phyloP scores from a whole-genome alignment of 1,140 invertebrate species.

The Aleiodes sp. region DNA sequence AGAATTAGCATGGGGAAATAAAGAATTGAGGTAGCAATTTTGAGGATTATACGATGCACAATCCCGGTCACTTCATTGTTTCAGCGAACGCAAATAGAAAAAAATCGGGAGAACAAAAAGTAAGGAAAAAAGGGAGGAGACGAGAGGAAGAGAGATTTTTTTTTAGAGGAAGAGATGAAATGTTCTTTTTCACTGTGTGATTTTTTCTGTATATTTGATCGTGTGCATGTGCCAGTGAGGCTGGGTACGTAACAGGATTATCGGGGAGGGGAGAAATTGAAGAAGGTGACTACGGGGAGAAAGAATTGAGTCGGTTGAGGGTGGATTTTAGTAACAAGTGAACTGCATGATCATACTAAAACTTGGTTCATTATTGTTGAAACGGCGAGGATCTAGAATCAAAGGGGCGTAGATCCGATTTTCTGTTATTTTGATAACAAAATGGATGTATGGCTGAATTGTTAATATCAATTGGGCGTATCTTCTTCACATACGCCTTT shows the following conservation, averaged over 20 bases:
- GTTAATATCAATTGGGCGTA: too few species aligned
- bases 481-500: too few species aligned
- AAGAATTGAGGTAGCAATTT: slow-evolving; percentile 35
- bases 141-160: not conserved
- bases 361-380: slow-evolving; percentile 19
- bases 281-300: slow-evolving; percentile 17
- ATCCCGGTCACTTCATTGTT: slow-evolving; percentile 26
- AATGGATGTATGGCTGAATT: too few species aligned
- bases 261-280: slow-evolving; percentile 32
- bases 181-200: not conserved
- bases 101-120: slow-evolving; percentile 9
- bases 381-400: too few species aligned
- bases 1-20: too few species aligned
- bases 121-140: not conserved
- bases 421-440: too few species aligned
- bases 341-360: slow-evolving; percentile 49
- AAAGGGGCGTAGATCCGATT: too few species aligned
- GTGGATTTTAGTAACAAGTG: slow-evolving; percentile 45
- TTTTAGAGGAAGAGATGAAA: slow-evolving; percentile 3
- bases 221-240: slow-evolving; percentile 39
- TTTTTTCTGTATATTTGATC: slow-evolving; percentile 32
- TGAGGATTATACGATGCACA: slow-evolving; percentile 34
- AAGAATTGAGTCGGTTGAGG: slow-evolving; percentile 37
- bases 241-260: slow-evolving; percentile 51
- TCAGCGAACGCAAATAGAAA: not conserved